These are phyloP conservation scores for Butorides virescens DNA, from an alignment of 2,113 vertebrate species.

Conservation along the genomic window DNA sequence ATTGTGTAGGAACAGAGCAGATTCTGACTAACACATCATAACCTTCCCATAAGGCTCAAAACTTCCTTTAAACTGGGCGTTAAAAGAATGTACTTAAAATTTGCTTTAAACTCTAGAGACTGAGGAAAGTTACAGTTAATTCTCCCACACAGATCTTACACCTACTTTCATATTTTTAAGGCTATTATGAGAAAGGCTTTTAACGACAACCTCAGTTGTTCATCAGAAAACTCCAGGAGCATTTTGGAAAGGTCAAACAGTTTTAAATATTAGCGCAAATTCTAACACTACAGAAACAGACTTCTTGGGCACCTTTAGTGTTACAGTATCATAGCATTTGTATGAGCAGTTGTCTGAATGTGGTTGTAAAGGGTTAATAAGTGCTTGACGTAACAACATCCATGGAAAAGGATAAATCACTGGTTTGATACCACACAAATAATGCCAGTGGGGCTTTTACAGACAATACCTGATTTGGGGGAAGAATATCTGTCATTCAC, in stretches of 20 bases:
- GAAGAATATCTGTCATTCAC: neutral
- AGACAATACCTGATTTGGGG: neutral
- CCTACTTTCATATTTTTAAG: neutral
- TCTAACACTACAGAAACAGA: neutral
- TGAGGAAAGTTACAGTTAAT: neutral
- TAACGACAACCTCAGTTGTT: neutral
- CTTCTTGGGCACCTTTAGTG: neutral
- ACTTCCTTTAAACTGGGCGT: neutral
- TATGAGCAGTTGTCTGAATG: neutral
- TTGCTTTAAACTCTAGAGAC: neutral
- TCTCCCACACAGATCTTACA: neutral
- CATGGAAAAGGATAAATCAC: neutral
- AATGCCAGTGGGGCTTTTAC: neutral
- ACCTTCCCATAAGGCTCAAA: neutral
- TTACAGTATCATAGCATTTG: neutral
- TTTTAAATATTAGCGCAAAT: conserved; percentile 15
- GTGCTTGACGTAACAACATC: conserved; percentile 3
- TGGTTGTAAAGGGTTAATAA: neutral
- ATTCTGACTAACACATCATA: neutral
- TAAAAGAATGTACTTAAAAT: neutral
- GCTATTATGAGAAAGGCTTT: conserved; percentile 26
- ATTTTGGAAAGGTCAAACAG: neutral
- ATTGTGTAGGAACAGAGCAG: neutral
- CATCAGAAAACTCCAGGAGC: conserved; percentile 34
- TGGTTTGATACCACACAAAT: neutral